These are phyloP conservation scores for Paracanthobrama guichenoti DNA, from an alignment of 2,113 vertebrate species.

Conservation along the genomic window DNA sequence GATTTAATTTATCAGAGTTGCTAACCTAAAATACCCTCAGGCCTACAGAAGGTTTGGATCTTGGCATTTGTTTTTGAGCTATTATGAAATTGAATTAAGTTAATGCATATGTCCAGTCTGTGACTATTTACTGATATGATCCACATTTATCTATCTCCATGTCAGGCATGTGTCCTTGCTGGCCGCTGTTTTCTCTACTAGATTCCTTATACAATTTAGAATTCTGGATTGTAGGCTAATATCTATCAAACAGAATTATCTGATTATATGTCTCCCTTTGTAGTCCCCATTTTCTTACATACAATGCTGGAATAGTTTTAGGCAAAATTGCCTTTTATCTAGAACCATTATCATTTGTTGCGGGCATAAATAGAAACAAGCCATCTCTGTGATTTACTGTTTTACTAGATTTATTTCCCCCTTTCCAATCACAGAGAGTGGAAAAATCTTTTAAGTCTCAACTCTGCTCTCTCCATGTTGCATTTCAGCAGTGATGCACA, in stretches of 20 bases:
- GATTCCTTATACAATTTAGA: conserved; percentile 18
- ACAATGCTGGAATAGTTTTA: conserved; percentile 32
- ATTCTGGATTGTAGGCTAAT: conserved; percentile 54
- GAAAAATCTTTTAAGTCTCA: conserved; percentile 32
- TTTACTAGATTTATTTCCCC: conserved; percentile 42
- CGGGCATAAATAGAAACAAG: conserved; percentile 41
- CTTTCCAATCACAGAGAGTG: conserved; percentile 49
- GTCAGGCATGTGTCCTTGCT: conserved; percentile 64
- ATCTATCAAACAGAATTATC: conserved; percentile 41
- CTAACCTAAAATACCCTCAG: conserved; percentile 41
- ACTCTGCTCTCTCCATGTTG: conserved; percentile 1
- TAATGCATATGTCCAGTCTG: conserved; percentile 68
- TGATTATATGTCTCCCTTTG: conserved; percentile 18
- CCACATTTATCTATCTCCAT: conserved; percentile 62
- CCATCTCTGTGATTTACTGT: conserved; percentile 46
- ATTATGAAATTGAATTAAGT: conserved; percentile 71
- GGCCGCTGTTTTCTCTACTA: conserved; percentile 44
- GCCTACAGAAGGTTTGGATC: conserved; percentile 57
- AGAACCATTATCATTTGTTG: conserved; percentile 43
- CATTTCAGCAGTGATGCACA: conserved; percentile 34
- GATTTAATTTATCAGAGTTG: neutral
- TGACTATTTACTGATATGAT: conserved; percentile 70
- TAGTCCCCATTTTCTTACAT: conserved; percentile 14
- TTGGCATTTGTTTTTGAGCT: conserved; percentile 60
- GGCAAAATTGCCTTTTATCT: conserved; percentile 48